Evolutionary conservation across 2,888 invertebrate species (phyloP).

Genomic region (Athrips mouffetella): DNA sequence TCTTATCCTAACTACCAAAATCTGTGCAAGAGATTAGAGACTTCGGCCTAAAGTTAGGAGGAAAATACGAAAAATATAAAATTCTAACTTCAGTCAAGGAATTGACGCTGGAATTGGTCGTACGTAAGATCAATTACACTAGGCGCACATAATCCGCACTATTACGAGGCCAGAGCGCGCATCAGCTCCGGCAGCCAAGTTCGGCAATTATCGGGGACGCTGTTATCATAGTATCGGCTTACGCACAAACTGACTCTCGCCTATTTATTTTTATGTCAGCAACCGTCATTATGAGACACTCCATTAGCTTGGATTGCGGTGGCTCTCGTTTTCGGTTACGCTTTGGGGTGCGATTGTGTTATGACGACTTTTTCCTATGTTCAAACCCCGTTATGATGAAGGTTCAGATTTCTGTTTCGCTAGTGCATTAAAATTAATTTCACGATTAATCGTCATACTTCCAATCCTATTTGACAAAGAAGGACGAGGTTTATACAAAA

Average conservation of each 20-base stretch:
- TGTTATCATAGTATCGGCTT: slow-evolving; percentile 79
- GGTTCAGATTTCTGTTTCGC: slow-evolving; percentile 30
- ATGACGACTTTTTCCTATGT: slow-evolving; percentile 44
- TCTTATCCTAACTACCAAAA: no score
- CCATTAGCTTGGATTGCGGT: slow-evolving; percentile 78
- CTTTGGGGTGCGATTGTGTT: slow-evolving; percentile 68
- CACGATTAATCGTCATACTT: no score
- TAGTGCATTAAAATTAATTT: neutral
- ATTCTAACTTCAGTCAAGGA: no score
- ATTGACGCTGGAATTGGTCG: slow-evolving; percentile 31
- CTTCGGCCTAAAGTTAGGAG: no score
- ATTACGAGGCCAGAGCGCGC: slow-evolving; percentile 25
- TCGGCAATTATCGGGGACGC: slow-evolving; percentile 76
- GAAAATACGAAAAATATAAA: no score
- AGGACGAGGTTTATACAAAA: no score
- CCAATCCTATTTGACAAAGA: no score
- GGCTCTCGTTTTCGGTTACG: slow-evolving; percentile 74
- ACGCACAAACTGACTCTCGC: slow-evolving; percentile 78
- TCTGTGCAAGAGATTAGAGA: no score
- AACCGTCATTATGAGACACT: slow-evolving; percentile 79
- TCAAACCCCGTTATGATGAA: slow-evolving; percentile 38
- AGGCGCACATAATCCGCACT: slow-evolving; percentile 58
- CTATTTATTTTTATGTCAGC: slow-evolving; percentile 79
- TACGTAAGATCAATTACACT: slow-evolving; percentile 54
- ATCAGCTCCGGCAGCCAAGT: slow-evolving; percentile 50